phyloP scores from a whole-genome alignment of 2,888 invertebrate genomes.

The Dryobota labecula region DNA sequence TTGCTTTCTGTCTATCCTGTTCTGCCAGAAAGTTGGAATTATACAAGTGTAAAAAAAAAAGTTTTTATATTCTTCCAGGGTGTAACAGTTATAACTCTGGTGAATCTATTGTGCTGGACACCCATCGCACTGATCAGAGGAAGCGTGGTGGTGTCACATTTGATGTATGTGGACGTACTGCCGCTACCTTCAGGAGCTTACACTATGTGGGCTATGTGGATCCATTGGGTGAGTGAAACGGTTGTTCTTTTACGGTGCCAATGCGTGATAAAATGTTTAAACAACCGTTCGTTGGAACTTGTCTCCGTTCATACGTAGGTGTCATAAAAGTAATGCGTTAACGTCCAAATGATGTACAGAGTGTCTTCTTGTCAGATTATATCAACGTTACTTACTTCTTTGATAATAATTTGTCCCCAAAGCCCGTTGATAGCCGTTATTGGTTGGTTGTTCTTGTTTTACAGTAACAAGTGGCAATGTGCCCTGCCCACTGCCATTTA shows the following conservation, averaged over 20 bases:
- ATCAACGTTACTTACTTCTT: not conserved
- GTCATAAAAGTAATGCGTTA: not conserved
- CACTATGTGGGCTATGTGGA: constrained; percentile 78
- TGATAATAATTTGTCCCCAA: not conserved
- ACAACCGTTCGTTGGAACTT: not conserved
- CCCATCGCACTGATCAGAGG: constrained; percentile 80
- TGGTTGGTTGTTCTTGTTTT: not conserved
- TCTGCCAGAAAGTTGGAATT: not conserved
- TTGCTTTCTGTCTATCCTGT: not conserved
- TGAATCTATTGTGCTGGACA: constrained; percentile 82
- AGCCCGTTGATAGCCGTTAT: not conserved
- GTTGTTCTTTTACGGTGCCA: not conserved
- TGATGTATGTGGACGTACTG: constrained; percentile 66
- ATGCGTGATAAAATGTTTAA: not conserved
- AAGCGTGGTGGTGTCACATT: constrained; percentile 75
- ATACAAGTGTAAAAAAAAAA: not conserved
- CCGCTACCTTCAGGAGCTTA: constrained; percentile 69
- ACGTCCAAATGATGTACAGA: too few species aligned
- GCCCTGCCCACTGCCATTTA: too few species aligned
- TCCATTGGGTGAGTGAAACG: constrained; percentile 73
- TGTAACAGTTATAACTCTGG: constrained; percentile 72
- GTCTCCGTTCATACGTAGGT: not conserved
- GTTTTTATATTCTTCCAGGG: constrained; percentile 73
- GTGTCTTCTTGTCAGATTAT: too few species aligned
- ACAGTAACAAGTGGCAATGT: too few species aligned